Evolutionary conservation across 37 sponge, comb jelly and placozoan species (phyloP), one percentile per base, ranked within the genome.

Genomic region (Ianthella basta): DNA sequence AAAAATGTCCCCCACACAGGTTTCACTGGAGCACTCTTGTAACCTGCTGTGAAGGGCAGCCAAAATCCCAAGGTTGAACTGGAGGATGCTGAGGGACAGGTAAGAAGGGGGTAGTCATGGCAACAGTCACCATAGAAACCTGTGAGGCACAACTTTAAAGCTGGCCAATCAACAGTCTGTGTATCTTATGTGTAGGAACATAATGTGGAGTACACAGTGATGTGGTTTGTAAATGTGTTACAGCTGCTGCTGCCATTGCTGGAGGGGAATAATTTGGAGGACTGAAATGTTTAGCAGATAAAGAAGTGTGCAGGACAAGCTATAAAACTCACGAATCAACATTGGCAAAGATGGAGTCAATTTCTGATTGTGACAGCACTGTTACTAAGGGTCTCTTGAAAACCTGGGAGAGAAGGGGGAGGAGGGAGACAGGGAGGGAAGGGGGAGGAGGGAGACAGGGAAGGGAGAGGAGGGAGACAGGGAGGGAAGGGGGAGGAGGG

Each of bases 1-100:
- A 69, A 96, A 96, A 3, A 92, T 78, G 56, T 93, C 93, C 67
- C 96, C 96, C 23, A 96, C 83, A n/a, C 86, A 80, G n/a, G 40
- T 56, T 0, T 85, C 59, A 0, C 88, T 86, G 50, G 44, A 57
- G 87, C 93, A 91, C 13, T 83, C 70, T 19, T 25, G 50, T 41
- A 96, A 41, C 33, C 91, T 60, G 23, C 67, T 72, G 44, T 93
- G 87, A 0, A 96, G 86, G 3, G 88, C 50, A 23, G 92, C 85
- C 32, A 95, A 36, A 23, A 95, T 84, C 16, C 84, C 86, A 1
- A 86, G 90, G 82, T 91, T 95, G 86, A 95, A 91, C 0, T 80
- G 72, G 21, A 90, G 70, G 61, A 95, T 90, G 32, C 89, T 92
- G 59, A 18, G 64, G 32, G n/a, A 59, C 3, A 53, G 53, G 20